phyloP scores from a whole-genome alignment of 2,797 vertebrate species.

The Pogoniulus pusillus region DNA sequence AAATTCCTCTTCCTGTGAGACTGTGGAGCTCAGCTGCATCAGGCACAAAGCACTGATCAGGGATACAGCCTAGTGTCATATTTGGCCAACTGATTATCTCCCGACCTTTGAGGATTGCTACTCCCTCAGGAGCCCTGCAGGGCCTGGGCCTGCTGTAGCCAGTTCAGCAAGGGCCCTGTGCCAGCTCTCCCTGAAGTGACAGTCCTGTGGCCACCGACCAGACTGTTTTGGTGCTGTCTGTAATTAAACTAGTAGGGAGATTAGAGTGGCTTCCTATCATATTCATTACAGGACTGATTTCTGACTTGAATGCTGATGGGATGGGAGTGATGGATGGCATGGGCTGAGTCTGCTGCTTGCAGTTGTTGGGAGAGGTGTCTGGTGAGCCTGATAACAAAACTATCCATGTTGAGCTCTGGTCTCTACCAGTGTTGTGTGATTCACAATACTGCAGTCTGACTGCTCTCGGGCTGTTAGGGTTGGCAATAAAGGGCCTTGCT shows the following conservation, averaged over 20 bases:
- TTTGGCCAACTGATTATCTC: background rate
- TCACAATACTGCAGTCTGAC: background rate
- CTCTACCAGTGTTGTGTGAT: fast-evolving
- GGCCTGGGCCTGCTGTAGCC: background rate
- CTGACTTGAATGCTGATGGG: background rate
- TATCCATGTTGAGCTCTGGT: background rate
- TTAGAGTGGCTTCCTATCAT: background rate
- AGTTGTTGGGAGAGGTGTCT: background rate
- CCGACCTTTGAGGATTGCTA: background rate
- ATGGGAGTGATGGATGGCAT: background rate
- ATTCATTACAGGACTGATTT: slow-evolving; percentile 18
- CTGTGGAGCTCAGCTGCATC: background rate
- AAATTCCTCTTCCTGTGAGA: background rate
- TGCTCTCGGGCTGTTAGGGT: background rate
- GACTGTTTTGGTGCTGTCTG: background rate
- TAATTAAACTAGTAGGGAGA: slow-evolving; percentile 46
- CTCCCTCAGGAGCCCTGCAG: background rate
- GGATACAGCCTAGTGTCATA: background rate
- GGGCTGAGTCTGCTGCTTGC: background rate
- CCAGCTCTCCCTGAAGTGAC: background rate
- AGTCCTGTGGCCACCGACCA: background rate
- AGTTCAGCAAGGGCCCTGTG: background rate
- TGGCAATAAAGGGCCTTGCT: slow-evolving; percentile 28
- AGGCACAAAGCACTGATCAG: background rate
- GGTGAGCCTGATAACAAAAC: background rate